Percentiles rank a stretch among this genome's conserved stretches.
These are phyloP conservation scores for Triplophysa bombifrons DNA, from an alignment of 2,797 vertebrate species.

Conservation along the genomic window DNA sequence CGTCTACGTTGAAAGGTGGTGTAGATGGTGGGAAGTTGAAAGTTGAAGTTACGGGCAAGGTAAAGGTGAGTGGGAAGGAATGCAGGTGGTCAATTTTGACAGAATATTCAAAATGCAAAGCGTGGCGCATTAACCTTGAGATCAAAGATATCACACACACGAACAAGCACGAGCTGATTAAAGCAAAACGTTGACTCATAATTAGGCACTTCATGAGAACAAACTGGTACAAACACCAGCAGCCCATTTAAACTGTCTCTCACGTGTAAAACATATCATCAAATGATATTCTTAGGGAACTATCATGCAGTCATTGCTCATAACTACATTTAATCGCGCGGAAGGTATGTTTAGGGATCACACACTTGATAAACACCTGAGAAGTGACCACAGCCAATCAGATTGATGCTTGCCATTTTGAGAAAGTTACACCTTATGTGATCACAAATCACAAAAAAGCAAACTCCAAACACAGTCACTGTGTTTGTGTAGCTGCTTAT, in stretches of 20 bases:
- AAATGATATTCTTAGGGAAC: not conserved
- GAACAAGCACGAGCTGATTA: conserved; percentile 1
- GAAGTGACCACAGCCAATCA: not conserved
- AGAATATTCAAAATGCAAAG: conserved; percentile 27
- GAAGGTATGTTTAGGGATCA: not conserved
- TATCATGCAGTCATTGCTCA: not conserved
- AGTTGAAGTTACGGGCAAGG: conserved; percentile 36
- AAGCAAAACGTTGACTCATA: conserved; percentile 2
- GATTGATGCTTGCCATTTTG: not conserved
- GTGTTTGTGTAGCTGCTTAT: conserved; percentile 4
- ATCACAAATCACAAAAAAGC: too few relatives aligned
- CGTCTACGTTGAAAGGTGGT: conserved; percentile 38
- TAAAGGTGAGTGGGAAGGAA: conserved; percentile 30
- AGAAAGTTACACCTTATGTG: too few relatives aligned
- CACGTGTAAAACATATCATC: not conserved
- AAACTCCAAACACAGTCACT: not conserved
- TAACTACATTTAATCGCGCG: too few relatives aligned
- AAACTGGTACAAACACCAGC: not conserved
- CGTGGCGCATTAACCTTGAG: conserved; percentile 50
- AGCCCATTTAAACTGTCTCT: not conserved
- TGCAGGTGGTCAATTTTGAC: conserved; percentile 42
- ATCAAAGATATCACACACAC: conserved; percentile 44
- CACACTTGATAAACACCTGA: too few relatives aligned
- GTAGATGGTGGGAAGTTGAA: conserved; percentile 22
- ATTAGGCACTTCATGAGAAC: not conserved